Evolutionary conservation across 1,140 invertebrate species (phyloP), one percentile per base, ranked within the genome.

Genomic region (Drosophila quadrilineata): DNA sequence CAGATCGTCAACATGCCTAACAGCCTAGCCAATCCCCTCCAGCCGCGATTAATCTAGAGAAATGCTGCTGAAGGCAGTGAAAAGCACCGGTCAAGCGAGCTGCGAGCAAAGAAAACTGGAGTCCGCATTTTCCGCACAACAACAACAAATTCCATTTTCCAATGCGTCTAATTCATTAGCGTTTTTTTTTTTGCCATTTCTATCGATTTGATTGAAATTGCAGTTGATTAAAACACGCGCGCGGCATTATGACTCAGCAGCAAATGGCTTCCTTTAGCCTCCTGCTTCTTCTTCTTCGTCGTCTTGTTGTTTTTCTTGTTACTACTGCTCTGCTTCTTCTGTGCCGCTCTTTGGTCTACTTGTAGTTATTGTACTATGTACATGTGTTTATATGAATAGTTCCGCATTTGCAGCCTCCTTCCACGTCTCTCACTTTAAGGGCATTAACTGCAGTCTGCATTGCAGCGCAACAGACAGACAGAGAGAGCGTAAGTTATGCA

Each of bases 151-250:
- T 48, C 57, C 64, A 70, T 52, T 67, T 54, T 35, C 22, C 53
- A 31, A 35, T 36, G 49, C 48, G 60, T 41, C 54, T 76, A 80
- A 80, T 80, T 80, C 76, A 80, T 80, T 82, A 69, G 75, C 75
- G 72, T 82, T 35, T 53, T 46, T 54, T 48, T 46, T 14, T 54
- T 45, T 54, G 49, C 29, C 57, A 29, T 17, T 71, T 56, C 45
- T 57, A 75, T 80, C 72, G 72, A 80, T 80, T 82, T 76, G 75
- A 82, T 80, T 71, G 74, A 36, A 75, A 79, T 79, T 80, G 63
- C 56, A 80, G 75, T 84, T 80, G 77, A 80, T 75, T 80, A 68
- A 80, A 80, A n/a, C n/a, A n/a, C n/a, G n/a, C n/a, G n/a, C 75
- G 43, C 70, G 46, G 35, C 46, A 49, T 26, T 28, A 63, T 54